phyloP scores from a whole-genome alignment of 1,140 invertebrate genomes.

The Aphaenogaster ashmeadi region DNA sequence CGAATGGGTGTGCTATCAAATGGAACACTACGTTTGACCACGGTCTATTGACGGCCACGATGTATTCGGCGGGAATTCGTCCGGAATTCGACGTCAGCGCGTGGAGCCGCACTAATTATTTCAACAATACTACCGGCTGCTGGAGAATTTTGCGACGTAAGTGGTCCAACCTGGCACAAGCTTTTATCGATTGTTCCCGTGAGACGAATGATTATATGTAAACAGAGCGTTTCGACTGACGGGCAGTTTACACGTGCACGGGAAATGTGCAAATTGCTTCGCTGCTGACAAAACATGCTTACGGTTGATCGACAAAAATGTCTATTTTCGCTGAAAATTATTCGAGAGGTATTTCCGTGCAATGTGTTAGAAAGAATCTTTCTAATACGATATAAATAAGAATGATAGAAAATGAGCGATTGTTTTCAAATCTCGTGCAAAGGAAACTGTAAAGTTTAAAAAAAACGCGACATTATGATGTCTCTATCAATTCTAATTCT shows the following conservation, averaged over 20 bases:
- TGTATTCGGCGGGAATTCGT: constrained; percentile 16
- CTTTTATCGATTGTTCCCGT: constrained; percentile 8
- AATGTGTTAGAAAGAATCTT: not conserved
- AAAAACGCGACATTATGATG: not conserved
- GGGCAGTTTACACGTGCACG: not conserved
- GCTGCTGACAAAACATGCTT: not conserved
- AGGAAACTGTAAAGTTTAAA: not conserved
- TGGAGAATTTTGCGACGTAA: constrained; percentile 32
- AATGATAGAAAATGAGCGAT: constrained; percentile 4
- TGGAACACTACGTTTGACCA: constrained; percentile 59
- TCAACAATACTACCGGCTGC: not conserved
- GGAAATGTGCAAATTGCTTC: constrained; percentile 12
- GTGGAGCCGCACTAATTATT: constrained; percentile 28
- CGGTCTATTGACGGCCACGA: constrained; percentile 41
- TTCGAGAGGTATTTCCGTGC: not conserved
- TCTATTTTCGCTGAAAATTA: not conserved
- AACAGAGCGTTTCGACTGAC: not conserved
- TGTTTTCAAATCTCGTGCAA: not conserved
- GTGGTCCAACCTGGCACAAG: not conserved
- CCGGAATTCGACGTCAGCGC: not conserved
- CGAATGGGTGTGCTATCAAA: constrained; percentile 74
- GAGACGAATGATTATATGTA: constrained; percentile 14
- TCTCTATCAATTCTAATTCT: not conserved
- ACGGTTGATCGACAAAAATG: not conserved
- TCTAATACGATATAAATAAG: not conserved